Evolutionary conservation across 92 coral and sea anemone species (phyloP).

Genomic region (Micromussa lordhowensis): DNA sequence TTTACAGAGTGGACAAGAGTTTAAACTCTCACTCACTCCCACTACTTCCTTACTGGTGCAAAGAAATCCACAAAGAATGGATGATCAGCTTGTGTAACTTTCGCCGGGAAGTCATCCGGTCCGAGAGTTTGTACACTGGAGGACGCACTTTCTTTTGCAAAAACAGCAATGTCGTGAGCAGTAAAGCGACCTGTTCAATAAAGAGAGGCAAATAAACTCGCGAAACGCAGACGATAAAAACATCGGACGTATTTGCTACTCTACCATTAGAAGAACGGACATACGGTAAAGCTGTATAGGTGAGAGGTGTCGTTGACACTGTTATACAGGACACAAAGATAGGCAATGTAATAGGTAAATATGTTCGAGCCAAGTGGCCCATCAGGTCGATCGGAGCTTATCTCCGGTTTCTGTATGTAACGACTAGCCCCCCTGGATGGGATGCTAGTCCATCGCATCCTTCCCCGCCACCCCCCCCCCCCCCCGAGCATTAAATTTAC

Average conservation of each 20-base stretch:
- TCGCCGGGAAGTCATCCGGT: conserved; percentile 93
- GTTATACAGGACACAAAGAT: too few relatives aligned
- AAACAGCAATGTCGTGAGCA: conserved; percentile 97
- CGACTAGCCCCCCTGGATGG: too few relatives aligned
- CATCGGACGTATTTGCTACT: background rate
- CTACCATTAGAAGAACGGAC: background rate
- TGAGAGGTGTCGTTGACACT: too few relatives aligned
- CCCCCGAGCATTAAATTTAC: too few relatives aligned
- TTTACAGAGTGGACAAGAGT: background rate
- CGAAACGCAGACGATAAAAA: background rate
- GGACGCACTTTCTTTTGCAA: conserved; percentile 93
- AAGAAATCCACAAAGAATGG: conserved; percentile 98
- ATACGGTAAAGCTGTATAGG: too few relatives aligned
- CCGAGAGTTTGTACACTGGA: conserved; percentile 92
- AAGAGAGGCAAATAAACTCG: background rate
- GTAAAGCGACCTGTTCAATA: conserved; percentile 84
- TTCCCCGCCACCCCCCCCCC: too few relatives aligned
- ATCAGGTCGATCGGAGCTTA: too few relatives aligned
- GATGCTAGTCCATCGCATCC: too few relatives aligned
- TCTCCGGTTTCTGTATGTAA: too few relatives aligned
- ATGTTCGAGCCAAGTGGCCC: too few relatives aligned
- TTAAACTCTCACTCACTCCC: background rate
- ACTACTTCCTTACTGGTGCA: conserved; percentile 88
- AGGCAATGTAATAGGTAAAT: too few relatives aligned
- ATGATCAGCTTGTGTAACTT: conserved; percentile 75